Evolutionary conservation across 1,140 invertebrate species (phyloP).

Genomic region (Ditylenchus dipsaci): DNA sequence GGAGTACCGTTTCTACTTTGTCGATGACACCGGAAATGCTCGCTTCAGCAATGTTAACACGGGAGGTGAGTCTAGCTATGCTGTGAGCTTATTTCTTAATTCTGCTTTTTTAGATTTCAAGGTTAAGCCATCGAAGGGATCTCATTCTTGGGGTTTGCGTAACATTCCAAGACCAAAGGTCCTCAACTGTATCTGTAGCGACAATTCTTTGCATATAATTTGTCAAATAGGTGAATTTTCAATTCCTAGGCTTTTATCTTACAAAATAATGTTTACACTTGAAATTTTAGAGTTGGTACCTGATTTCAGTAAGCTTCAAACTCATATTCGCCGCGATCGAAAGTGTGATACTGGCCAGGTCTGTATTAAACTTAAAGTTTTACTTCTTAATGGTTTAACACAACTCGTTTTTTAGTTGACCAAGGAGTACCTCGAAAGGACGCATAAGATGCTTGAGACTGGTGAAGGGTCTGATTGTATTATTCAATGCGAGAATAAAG

Average conservation of each 20-base stretch:
- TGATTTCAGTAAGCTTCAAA: conserved; percentile 45
- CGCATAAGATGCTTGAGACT: conserved; percentile 34
- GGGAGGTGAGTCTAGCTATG: conserved; percentile 10
- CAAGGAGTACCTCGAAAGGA: conserved; percentile 38
- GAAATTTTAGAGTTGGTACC: conserved; percentile 43
- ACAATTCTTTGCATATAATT: conserved; percentile 48
- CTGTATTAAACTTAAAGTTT: neutral
- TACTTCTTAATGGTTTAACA: neutral
- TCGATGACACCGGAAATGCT: conserved; percentile 47
- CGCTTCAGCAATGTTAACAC: conserved; percentile 54
- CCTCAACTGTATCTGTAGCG: conserved; percentile 47
- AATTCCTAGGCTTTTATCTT: too few relatives aligned
- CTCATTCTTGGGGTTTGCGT: conserved; percentile 56
- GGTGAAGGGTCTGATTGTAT: conserved; percentile 43
- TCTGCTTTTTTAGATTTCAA: conserved; percentile 44
- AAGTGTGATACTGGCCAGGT: conserved; percentile 31
- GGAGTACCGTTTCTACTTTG: conserved; percentile 55
- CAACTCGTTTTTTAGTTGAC: conserved; percentile 34
- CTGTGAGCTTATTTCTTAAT: too few relatives aligned
- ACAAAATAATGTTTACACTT: too few relatives aligned
- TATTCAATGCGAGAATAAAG: conserved; percentile 37
- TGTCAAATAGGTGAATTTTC: conserved; percentile 33
- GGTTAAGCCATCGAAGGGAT: conserved; percentile 57
- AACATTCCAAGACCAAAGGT: conserved; percentile 55
- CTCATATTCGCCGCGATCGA: conserved; percentile 23